Evolutionary conservation across 2,797 vertebrate genomes (phyloP), one percentile per base, ranked within the genome.

Genomic region (Propithecus deckenii): DNA sequence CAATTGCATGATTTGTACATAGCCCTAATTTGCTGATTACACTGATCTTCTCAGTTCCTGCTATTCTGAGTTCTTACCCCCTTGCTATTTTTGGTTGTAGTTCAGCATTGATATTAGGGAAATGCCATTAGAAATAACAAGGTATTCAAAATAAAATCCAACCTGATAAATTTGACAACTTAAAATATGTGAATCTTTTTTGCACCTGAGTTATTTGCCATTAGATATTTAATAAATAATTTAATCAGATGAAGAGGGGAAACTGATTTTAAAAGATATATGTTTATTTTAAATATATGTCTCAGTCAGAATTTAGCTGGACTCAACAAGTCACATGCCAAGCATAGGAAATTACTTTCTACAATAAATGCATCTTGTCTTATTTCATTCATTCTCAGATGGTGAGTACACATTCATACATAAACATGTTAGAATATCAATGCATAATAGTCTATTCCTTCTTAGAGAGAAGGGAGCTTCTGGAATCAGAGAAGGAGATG

Each of bases 1-100:
- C 98, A 98, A 98, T 93, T 97, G 97, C 85, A 94, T 97, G 94
- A 95, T 97, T 98, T 97, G 95, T 96, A 96, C 98, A 98, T 98
- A 97, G 95, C 89, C 61, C 97, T 96, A 98, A 86, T 96, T 95
- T 98, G 41, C 96, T 98, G 98, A 98, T 97, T 96, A 96, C 90
- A 48, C 96, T 84, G 96, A 98, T 97, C 93, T 90, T 65, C 93
- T 95, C 65, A 86, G 97, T 96, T 97, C 95, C 96, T 97, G 95
- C 97, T 97, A 95, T 71, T 98, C 97, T 92, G 91, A 86, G 97
- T 97, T 97, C 96, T 95, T 75, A 95, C 86, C 97, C 96, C 88
- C 57, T 94, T 98, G 94, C 91, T 97, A 86, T 97, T 98, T 98
- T 95, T 97, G 93, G 92, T 89, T 95, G 93, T 96, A 86, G 90